Base-by-base conservation (phyloP, 2,888 invertebrate genomes). In the Polydrusus pterygomalis region DNA sequence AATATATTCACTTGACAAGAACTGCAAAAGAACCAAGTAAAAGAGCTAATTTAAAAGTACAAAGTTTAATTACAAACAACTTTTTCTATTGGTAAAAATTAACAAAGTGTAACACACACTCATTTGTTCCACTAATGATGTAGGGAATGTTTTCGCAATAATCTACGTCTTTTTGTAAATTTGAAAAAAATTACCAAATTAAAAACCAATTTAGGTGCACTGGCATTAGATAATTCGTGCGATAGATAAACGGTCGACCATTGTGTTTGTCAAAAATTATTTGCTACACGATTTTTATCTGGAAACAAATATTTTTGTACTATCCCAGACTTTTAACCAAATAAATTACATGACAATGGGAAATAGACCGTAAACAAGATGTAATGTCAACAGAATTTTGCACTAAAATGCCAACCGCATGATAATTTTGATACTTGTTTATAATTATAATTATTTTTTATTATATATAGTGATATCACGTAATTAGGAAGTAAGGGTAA, bases 101-200 rank as follows among this genome's bases (percentile, higher is more conserved):
- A 63, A 30, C 68, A 47, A 74, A 74, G 34, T 64, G 64, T 74
- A 62, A 62, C 63, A 70, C 69, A 47, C 15, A 9, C 17, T 47
- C 17, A 74, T 63, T 62, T 40, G 56, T 10, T 38, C 56, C n/a
- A 69, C 74, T 70, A 74, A 70, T 51, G 54, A 65, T 51, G 45
- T 13, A 18, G 54, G 67, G 40, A 67, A 67, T 63, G 70, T 74
- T 74, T 74, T 74, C 56, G 74, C 74, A 74, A 74, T 56, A 70
- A 74, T 74, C 69, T 69, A 74, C 64, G 74, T 74, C 64, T 64
- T 64, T 47, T 64, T 60, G 47, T 49, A 64, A 64, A 60, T 60
- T 60, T 40, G 58, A 60, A 60, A 60, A 60, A 60, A 60, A 60
- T 60, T 60, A 49, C 64, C 25, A 49, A 49, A 64, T 60, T 60